phyloP scores from a whole-genome alignment of 2,113 vertebrate genomes.

The Gorsachius goisagi region DNA sequence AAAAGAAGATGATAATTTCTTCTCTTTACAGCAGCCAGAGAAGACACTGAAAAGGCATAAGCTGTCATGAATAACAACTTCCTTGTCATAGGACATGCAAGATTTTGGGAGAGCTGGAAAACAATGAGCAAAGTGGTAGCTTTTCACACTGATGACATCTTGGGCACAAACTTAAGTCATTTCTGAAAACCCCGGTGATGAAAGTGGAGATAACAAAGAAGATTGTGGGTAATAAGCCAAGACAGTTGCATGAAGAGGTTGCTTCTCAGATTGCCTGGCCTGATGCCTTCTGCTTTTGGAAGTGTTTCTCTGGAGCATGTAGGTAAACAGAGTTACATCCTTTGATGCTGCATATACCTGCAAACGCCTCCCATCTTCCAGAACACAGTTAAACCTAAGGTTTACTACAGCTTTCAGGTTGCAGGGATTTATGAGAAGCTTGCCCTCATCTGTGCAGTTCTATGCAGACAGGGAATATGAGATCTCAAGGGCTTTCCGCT shows the following conservation, averaged over 20 bases:
- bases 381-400: background rate
- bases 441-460: background rate
- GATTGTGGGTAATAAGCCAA: background rate
- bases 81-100: background rate
- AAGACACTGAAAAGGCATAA: background rate
- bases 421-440: constrained; percentile 6
- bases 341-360: background rate
- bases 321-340: background rate
- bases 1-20: background rate
- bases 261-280: background rate
- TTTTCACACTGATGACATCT: background rate
- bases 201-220: background rate
- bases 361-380: background rate
- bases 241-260: background rate
- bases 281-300: background rate
- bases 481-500: constrained; percentile 21
- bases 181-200: background rate
- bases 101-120: background rate
- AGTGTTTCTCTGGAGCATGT: background rate
- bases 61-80: background rate
- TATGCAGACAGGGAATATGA: background rate
- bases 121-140: background rate
- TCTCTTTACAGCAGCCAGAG: background rate
- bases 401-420: background rate
- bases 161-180: background rate